Conservation (phyloP, 1,140 invertebrate genomes). For the Daktulosphaira vitifoliae region DNA sequence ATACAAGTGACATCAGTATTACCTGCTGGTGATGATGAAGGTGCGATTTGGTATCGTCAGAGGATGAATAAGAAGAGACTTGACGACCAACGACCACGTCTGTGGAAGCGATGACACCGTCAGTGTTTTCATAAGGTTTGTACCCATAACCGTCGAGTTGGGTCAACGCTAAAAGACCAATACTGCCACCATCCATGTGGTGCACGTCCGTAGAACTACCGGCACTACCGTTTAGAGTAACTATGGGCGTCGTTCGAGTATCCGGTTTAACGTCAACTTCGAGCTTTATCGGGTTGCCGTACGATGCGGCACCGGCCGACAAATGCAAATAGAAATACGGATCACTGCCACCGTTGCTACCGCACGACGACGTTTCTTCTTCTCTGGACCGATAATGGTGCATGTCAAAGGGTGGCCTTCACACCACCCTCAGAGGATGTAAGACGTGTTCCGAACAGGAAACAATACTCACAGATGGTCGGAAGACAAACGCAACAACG, state of each 20-base stretch:
- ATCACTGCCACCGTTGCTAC: background rate
- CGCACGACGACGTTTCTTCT: slow-evolving; percentile 10
- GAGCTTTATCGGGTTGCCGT: slow-evolving; percentile 17
- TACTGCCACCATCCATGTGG: background rate
- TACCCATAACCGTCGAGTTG: slow-evolving; percentile 28
- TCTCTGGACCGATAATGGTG: slow-evolving; percentile 24
- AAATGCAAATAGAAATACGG: slow-evolving; percentile 15
- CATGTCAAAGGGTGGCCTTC: background rate
- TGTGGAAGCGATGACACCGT: background rate
- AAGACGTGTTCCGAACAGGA: background rate
- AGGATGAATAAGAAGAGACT: background rate
- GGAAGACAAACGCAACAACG: background rate
- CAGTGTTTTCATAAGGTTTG: background rate
- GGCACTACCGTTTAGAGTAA: background rate
- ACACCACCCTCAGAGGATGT: no score
- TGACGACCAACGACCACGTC: background rate
- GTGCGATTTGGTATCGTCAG: no score
- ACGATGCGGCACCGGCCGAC: background rate
- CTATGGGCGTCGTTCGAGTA: background rate
- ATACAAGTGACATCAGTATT: no score
- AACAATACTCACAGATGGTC: slow-evolving; percentile 16
- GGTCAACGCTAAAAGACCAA: slow-evolving; percentile 10
- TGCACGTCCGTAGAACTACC: background rate
- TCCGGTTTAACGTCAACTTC: slow-evolving; percentile 28
- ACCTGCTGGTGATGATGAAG: no score